Conservation (phyloP, 1,140 invertebrate genomes). For the Diabrotica virgifera region DNA sequence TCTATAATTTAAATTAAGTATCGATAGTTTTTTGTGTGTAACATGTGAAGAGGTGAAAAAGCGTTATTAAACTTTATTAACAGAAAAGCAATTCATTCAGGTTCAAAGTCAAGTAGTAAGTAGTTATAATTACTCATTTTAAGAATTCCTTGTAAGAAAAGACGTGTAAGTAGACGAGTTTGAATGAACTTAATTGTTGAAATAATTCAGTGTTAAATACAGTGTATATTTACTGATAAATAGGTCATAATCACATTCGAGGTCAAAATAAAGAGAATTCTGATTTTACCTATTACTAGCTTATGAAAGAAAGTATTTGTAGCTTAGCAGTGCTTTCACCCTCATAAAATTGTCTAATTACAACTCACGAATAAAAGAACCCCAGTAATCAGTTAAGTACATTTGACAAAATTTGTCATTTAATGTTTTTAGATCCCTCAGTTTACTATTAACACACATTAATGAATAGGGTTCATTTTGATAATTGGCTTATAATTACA, state of each 20-base stretch:
- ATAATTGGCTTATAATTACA: no score
- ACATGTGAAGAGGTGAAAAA: constrained; percentile 14
- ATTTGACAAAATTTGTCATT: no score
- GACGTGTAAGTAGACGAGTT: neutral
- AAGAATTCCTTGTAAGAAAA: neutral
- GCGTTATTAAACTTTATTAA: neutral
- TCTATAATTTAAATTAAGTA: neutral
- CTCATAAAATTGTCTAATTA: neutral
- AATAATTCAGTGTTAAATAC: no score
- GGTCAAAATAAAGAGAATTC: neutral
- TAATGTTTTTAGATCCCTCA: no score
- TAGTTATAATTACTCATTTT: neutral
- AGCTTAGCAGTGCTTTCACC: neutral
- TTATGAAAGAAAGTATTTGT: neutral
- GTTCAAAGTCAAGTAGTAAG: constrained; percentile 19
- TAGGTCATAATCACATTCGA: neutral
- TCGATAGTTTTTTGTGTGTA: constrained; percentile 3
- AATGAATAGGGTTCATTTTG: no score
- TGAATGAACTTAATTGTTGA: no score
- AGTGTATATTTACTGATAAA: neutral
- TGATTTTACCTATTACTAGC: neutral
- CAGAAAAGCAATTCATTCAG: constrained; percentile 15
- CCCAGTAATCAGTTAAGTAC: no score
- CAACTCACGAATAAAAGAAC: no score
- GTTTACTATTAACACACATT: no score